Conservation (phyloP, 1,140 invertebrate genomes). For the Drosophila pruinosa region DNA sequence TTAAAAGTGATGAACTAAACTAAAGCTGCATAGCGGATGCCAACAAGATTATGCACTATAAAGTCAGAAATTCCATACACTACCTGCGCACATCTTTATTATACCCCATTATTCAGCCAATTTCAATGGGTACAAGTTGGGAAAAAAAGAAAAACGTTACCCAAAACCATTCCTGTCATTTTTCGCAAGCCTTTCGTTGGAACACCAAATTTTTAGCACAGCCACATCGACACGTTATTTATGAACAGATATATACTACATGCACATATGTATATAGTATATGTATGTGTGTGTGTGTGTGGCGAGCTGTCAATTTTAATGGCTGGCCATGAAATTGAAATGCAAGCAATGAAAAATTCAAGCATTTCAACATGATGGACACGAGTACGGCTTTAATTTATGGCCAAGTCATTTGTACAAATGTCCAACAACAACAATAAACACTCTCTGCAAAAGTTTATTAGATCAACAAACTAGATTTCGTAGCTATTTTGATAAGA, state of each 20-base stretch:
- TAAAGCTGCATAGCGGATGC: background rate
- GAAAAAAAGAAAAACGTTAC: background rate
- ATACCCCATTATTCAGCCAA: background rate
- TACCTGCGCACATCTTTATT: background rate
- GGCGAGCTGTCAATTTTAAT: conserved; percentile 68
- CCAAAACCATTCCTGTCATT: conserved; percentile 12
- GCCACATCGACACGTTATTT: conserved; percentile 45
- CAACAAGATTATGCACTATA: background rate
- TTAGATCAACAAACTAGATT: background rate
- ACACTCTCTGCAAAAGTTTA: background rate
- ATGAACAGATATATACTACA: conserved; percentile 5
- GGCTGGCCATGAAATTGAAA: conserved; percentile 75
- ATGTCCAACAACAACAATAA: background rate
- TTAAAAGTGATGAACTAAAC: background rate
- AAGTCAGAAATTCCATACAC: background rate
- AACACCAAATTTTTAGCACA: conserved; percentile 15
- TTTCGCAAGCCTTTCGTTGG: conserved; percentile 35
- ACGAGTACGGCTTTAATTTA: conserved; percentile 67
- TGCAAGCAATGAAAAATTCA: conserved; percentile 77
- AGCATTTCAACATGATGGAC: conserved; percentile 79
- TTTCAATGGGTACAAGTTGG: background rate
- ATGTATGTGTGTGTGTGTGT: conserved; percentile 9
- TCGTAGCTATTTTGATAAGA: background rate
- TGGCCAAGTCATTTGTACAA: conserved; percentile 24
- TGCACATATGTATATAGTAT: background rate